Evolutionary conservation across 92 coral and sea anemone species (phyloP).

Genomic region (Zoanthus sansibaricus): DNA sequence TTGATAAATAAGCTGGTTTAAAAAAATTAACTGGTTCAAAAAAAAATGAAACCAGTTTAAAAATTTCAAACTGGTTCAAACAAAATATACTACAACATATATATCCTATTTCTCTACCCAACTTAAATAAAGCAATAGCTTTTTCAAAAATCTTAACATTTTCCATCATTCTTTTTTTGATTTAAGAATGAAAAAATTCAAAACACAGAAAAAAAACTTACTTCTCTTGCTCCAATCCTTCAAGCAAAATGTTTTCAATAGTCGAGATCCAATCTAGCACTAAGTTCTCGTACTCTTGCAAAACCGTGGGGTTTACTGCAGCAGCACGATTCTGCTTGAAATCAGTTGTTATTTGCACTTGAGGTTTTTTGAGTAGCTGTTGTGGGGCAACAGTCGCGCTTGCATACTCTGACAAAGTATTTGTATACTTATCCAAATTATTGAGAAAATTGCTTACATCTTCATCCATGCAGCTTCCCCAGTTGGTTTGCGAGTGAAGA

Average conservation of each 20-base stretch:
- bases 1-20: too few species aligned
- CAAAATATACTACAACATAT: too few species aligned
- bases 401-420: conserved; percentile 91
- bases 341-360: conserved; percentile 92
- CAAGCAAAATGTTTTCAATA: conserved; percentile 85
- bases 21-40: too few species aligned
- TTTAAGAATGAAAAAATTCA: too few species aligned
- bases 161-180: too few species aligned
- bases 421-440: conserved; percentile 89
- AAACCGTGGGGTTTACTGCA: conserved; percentile 90
- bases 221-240: conserved; percentile 84
- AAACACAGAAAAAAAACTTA: not conserved
- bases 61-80: too few species aligned
- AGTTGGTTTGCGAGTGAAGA: conserved; percentile 88
- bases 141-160: too few species aligned
- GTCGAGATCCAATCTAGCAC: conserved; percentile 94
- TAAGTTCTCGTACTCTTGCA: conserved; percentile 92
- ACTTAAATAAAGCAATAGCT: too few species aligned
- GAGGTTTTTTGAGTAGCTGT: conserved; percentile 92
- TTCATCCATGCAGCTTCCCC: conserved; percentile 91
- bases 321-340: conserved; percentile 99
- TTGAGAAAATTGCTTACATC: conserved; percentile 84
- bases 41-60: too few species aligned
- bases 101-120: too few species aligned
- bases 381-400: conserved; percentile 95